Evolutionary conservation across 2,888 invertebrate species (phyloP).

Genomic region (Mimas tiliae): DNA sequence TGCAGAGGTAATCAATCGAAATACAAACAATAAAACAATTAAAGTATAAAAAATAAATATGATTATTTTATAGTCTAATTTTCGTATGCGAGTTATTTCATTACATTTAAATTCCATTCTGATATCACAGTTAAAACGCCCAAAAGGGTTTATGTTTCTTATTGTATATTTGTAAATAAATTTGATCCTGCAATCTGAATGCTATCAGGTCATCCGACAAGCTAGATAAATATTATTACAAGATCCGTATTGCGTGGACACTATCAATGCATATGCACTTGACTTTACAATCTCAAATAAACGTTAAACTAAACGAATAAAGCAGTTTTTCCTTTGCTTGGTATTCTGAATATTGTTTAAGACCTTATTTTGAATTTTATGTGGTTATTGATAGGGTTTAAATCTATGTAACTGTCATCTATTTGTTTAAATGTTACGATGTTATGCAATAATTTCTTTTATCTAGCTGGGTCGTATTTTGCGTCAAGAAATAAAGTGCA

Average conservation of each 20-base stretch:
- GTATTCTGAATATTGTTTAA: not conserved
- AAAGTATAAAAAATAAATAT: too few relatives aligned
- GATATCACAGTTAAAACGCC: too few relatives aligned
- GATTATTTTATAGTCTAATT: too few relatives aligned
- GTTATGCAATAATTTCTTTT: conserved; percentile 1
- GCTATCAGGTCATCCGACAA: not conserved
- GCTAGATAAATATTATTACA: conserved; percentile 4
- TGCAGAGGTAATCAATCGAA: too few relatives aligned
- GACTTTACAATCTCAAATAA: not conserved
- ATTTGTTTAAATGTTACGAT: not conserved
- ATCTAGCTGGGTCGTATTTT: not conserved
- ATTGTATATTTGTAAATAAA: too few relatives aligned
- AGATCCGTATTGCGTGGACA: not conserved
- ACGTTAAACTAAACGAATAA: not conserved
- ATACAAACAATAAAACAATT: too few relatives aligned
- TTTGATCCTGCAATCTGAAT: not conserved
- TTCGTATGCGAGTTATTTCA: too few relatives aligned
- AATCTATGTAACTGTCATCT: not conserved
- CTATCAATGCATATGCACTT: conserved; percentile 7
- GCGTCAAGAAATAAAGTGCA: too few relatives aligned
- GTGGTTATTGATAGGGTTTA: not conserved
- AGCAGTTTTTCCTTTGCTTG: not conserved
- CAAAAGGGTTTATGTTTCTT: too few relatives aligned
- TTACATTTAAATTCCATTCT: too few relatives aligned
- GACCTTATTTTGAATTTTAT: not conserved